Evolutionary conservation across 1,140 invertebrate species (phyloP).

Genomic region (Ceratitis capitata): DNA sequence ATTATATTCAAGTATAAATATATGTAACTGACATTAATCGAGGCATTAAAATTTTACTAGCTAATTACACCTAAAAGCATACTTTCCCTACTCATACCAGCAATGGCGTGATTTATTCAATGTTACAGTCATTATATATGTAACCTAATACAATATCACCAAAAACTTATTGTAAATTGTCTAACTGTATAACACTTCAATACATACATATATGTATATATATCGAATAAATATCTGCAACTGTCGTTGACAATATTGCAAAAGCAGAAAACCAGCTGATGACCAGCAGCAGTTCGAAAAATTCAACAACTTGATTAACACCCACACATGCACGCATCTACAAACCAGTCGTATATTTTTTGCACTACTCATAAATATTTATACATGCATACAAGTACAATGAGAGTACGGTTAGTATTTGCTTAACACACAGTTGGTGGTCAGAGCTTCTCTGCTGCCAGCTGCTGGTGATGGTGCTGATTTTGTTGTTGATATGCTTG

Average conservation of each 20-base stretch:
- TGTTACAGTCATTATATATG: neutral
- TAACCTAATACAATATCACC: neutral
- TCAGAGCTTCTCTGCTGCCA: neutral
- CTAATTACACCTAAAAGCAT: neutral
- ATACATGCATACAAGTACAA: neutral
- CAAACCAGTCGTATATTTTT: neutral
- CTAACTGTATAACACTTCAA: no score
- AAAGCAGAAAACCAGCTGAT: neutral
- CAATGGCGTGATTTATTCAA: neutral
- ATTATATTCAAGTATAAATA: neutral
- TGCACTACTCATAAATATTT: neutral
- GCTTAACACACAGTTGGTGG: neutral
- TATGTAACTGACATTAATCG: neutral
- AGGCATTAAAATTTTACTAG: neutral
- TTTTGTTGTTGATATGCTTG: slow-evolving; percentile 12
- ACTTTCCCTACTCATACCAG: neutral
- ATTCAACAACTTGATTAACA: neutral
- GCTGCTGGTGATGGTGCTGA: neutral
- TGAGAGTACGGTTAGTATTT: neutral
- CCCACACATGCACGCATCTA: neutral
- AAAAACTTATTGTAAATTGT: neutral
- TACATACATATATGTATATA: no score
- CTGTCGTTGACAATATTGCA: neutral
- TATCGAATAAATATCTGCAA: no score
- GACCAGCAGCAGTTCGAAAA: neutral